Evolutionary conservation across 2,797 vertebrate species (phyloP), one percentile per base, ranked within the genome.

Genomic region (Gymnodraco acuticeps): DNA sequence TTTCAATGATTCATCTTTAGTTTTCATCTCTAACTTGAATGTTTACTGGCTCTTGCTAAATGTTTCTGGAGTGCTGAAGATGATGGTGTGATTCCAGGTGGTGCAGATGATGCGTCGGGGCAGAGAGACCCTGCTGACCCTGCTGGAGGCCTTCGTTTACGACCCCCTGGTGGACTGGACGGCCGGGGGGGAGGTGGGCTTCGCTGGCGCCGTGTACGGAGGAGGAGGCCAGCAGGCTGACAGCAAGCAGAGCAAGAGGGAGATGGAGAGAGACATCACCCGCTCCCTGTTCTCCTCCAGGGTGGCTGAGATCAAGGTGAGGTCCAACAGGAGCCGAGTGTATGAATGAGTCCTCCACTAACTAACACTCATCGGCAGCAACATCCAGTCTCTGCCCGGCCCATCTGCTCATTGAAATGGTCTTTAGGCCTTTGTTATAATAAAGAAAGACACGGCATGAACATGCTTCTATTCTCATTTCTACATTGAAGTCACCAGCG

Each of bases 101-200:
- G 93, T 99, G 63, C 98, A 99, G 64, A 99, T 99, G 80, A 99
- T 99, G 98, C 95, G 98, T 0, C 95, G 98, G 62, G 98, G 98
- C 70, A 95, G 98, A 86, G 98, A 99, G 90, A 99, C 98, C 5
- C 92, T 99, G 16, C 93, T 99, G 46, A 99, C 98, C 0, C 92
- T 99, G 66, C 92, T 99, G 66, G 98, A 99, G 81, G 98, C 98
- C 67, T 99, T 99, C 42, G 98, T 99, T 48, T 99, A 99, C 68
- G 98, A 99, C 82, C 98, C 98, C 0, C 93, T 99, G 91, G 98
- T 99, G 85, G 98, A 99, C 93, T 99, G 98, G 98, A 99, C 98
- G 0, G 98, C 98, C 0, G 98, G 98, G 11, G 98, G 98, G 0
- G 98, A 99, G 92, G 97, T 98, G 52, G 98, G 98, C 7, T 99